Base-by-base conservation (phyloP, 2,113 vertebrate genomes). In the Hassar affinis region DNA sequence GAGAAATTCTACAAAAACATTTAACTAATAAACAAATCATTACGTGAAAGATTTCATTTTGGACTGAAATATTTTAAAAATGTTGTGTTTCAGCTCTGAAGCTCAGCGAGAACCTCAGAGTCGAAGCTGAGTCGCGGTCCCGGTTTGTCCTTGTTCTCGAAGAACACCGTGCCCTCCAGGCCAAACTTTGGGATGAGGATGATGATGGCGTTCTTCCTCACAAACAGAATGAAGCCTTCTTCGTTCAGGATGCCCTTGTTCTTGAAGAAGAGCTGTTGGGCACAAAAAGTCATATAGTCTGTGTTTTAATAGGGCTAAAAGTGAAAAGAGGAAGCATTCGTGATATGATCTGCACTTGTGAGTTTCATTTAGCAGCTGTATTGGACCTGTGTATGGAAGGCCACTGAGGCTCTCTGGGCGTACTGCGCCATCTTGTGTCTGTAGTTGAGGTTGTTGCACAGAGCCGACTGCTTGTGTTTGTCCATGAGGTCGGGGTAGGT, bases 351-450 rank as follows among this genome's bases (percentile, higher is more conserved):
- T 14, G n/a, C 59, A 33, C 62, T 51, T 42, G 38, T 42, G 38
- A 42, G 38, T 42, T 42, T 51, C 10, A 51, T 11, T 12, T 42
- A 38, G 45, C 18, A 35, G 6, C 59, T n/a, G 47, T 6, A 2
- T 7, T 47, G 81, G 83, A 98, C 98, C 95, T 99, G 97, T 1
- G 98, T 99, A 86, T 99, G 97, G 93, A 97, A 98, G n/a, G 97
- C 94, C 68, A 99, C 96, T 4, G 98, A 99, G 0, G 98, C 95
- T 64, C 98, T 95, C 61, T 99, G 98, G 9, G 98, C 97, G 0
- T 99, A 99, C 6, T 99, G 98, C 83, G 98, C 92, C 98, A 99
- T 99, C 93, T 98, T 99, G 87, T 99, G 98, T 81, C 97, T 93
- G 89, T 96, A 99, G 90, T 99, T 99, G 87, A 99, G 96, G 89